Percentiles rank a stretch among this genome's conserved stretches.
Evolutionary conservation across 2,888 invertebrate genomes (phyloP).

Genomic region (Latrodectus elegans): DNA sequence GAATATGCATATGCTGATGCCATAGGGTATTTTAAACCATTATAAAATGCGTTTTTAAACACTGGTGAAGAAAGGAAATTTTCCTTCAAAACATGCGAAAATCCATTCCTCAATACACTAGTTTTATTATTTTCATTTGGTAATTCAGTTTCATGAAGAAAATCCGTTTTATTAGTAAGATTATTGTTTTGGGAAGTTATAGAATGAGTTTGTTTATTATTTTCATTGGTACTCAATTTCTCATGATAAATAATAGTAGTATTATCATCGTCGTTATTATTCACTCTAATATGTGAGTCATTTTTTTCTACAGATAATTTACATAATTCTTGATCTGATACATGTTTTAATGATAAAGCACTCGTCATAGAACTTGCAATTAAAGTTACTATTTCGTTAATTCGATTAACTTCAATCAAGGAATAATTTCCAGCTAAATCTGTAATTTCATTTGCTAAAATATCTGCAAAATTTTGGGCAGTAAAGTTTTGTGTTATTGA

Average conservation of each 20-base stretch:
- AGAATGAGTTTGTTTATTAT: too few relatives aligned
- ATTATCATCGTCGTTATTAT: background rate
- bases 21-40: slow-evolving; percentile 34
- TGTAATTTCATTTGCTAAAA: slow-evolving; percentile 29
- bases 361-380: slow-evolving; percentile 26
- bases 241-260: background rate
- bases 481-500: background rate
- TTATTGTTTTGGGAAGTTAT: background rate
- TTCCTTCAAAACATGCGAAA: slow-evolving; percentile 31
- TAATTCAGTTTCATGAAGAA: background rate
- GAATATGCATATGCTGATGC: slow-evolving; percentile 61
- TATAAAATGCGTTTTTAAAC: slow-evolving; percentile 28
- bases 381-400: slow-evolving; percentile 35
- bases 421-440: slow-evolving; percentile 28
- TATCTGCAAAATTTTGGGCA: slow-evolving; percentile 12
- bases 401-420: slow-evolving; percentile 18
- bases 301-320: background rate
- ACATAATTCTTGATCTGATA: background rate
- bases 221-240: too few relatives aligned
- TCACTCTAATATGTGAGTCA: background rate
- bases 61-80: slow-evolving; percentile 31
- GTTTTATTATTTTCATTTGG: background rate
- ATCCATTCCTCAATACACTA: background rate
- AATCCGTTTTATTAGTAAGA: background rate
- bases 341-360: slow-evolving; percentile 8